Conservation (phyloP, 2,797 vertebrate species). For the Darevskia nairensis region DNA sequence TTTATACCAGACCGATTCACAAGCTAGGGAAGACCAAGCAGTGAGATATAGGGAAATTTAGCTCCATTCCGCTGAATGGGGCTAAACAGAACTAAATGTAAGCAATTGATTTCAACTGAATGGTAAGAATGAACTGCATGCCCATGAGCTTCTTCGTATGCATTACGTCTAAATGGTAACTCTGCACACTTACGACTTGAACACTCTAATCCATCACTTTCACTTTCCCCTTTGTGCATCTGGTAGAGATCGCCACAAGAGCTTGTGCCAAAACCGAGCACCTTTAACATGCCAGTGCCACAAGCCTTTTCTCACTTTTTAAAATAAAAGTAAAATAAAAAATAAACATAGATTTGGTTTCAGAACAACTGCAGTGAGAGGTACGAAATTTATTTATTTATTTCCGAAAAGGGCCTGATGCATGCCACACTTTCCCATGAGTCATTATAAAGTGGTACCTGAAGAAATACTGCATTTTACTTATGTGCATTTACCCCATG, state of each 20-base stretch:
- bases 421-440: not conserved
- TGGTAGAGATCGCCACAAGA: not conserved
- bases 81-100: not conserved
- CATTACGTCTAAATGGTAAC: rapidly evolving
- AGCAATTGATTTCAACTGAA: not conserved
- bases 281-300: not conserved
- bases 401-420: not conserved
- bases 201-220: not conserved
- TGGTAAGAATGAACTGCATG: not conserved
- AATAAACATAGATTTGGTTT: not conserved
- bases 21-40: not conserved
- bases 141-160: not conserved
- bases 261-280: not conserved
- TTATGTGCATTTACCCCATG: not conserved
- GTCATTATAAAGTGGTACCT: not conserved
- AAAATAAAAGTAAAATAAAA: not conserved
- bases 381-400: not conserved
- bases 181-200: not conserved
- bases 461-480: not conserved
- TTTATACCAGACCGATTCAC: not conserved
- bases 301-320: not conserved
- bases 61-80: not conserved
- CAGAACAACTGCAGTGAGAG: not conserved
- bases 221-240: not conserved
- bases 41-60: not conserved